Conservation (phyloP, 2,888 invertebrate genomes). For the Venustoraphidia nigricollis region DNA sequence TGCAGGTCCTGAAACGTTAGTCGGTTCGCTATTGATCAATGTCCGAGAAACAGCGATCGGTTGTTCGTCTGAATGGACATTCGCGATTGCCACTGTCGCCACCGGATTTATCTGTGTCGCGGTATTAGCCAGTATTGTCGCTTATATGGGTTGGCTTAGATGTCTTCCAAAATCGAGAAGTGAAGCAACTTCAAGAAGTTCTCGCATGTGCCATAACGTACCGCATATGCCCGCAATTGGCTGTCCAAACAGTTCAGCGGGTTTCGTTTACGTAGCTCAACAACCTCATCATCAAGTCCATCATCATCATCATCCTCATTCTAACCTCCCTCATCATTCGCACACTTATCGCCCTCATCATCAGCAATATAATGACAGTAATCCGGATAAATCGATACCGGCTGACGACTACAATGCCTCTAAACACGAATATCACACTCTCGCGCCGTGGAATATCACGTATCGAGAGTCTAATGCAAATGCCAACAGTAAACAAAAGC, state of each 20-base stretch:
- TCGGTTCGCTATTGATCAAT: conserved; percentile 34
- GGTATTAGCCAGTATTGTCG: conserved; percentile 15
- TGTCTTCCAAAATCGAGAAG: background rate
- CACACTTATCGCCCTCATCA: background rate
- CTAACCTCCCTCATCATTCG: background rate
- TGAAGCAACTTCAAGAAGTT: too few species aligned
- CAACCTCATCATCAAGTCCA: background rate
- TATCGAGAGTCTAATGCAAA: conserved; percentile 16
- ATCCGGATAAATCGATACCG: conserved; percentile 9
- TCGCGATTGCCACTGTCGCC: conserved; percentile 38
- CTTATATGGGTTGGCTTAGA: background rate
- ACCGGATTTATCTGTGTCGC: conserved; percentile 35
- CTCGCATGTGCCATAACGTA: conserved; percentile 15
- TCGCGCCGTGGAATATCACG: conserved; percentile 24
- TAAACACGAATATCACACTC: conserved; percentile 24
- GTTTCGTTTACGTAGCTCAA: conserved; percentile 11
- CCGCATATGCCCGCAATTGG: conserved; percentile 12
- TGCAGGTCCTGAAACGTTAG: conserved; percentile 38
- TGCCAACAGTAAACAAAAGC: conserved; percentile 21
- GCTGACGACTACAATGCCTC: conserved; percentile 20
- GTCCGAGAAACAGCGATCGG: conserved; percentile 46
- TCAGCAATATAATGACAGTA: background rate
- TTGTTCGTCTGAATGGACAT: conserved; percentile 44
- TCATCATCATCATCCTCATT: background rate
- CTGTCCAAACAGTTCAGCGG: conserved; percentile 2